Conservation (phyloP, 2,113 vertebrate genomes). For the Spheniscus mendiculus region DNA sequence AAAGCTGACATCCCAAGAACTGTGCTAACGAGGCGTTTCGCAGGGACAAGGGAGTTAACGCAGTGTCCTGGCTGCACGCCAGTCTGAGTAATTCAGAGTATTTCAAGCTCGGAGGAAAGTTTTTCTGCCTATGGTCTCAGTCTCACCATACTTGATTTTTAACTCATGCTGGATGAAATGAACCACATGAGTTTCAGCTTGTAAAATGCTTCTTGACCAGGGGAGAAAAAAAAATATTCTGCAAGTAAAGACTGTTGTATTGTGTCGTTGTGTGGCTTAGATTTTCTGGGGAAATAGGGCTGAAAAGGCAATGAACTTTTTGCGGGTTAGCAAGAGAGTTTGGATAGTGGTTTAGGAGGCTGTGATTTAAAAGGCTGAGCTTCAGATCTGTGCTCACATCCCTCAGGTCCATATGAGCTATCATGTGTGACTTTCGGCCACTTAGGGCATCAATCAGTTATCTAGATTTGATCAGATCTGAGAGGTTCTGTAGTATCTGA, state of each 20-base stretch:
- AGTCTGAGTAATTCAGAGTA: background rate
- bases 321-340: background rate
- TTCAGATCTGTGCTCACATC: background rate
- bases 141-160: background rate
- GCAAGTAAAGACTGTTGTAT: background rate
- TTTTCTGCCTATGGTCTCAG: background rate
- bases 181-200: background rate
- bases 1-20: background rate
- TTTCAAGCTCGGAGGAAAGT: background rate
- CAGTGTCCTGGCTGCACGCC: background rate
- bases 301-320: background rate
- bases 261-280: background rate
- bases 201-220: background rate
- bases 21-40: rapidly evolving
- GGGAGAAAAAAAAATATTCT: background rate
- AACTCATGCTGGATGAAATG: background rate
- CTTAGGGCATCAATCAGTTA: background rate
- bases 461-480: background rate
- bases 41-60: background rate
- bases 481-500: background rate
- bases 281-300: background rate
- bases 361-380: background rate
- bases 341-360: background rate
- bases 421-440: background rate
- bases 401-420: background rate